Base-by-base conservation (phyloP, 2,888 invertebrate genomes). In the Heteropelma amictum region DNA sequence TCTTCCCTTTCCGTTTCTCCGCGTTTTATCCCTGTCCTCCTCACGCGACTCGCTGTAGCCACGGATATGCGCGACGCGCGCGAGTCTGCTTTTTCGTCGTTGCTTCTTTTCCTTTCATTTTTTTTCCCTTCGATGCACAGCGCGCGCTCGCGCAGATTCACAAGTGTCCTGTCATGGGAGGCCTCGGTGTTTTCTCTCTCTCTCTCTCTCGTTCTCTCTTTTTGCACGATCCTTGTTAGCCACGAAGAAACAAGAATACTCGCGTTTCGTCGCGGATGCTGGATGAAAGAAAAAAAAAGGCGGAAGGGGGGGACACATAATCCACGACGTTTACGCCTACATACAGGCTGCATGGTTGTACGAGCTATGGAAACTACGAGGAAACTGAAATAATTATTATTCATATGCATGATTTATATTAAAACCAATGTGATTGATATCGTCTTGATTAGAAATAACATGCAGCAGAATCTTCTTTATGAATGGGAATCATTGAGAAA, bases 1-100 rank as follows among this genome's bases (percentile, higher is more conserved):
- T 40, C 49, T 61, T 54, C 51, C 68, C 65, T 30, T 47, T 61
- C 21, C 65, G 64, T 75, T 73, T 69, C 77, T 70, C 76, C 61
- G 56, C 74, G 47, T 54, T 79, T 77, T 67, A 45, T 61, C 68
- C 67, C 58, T 76, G 77, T 73, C 78, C 78, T 69, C 78, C 78
- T 69, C 76, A 77, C 76, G 76, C 74, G 38, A 23, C 33, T 33
- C 61, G 42, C 65, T 38, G 45, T 53, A 30, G 30, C 60, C 69
- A 14, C 19, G 33, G 45, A 21, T 54, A 14, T 23, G 8, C 60
- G 51, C 33, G 65, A 64, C 56, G 68, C 33, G 61, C 54, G 56
- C 58, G 45, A 23, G 30, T 67, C 60, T 67, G 61, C 75, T 75
- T 63, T 67, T 71, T 71, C 75, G 71, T 63, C 71, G 53, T 14